Base-by-base conservation (phyloP, 2,797 vertebrate species). In the Pteronotus mesoamericanus region DNA sequence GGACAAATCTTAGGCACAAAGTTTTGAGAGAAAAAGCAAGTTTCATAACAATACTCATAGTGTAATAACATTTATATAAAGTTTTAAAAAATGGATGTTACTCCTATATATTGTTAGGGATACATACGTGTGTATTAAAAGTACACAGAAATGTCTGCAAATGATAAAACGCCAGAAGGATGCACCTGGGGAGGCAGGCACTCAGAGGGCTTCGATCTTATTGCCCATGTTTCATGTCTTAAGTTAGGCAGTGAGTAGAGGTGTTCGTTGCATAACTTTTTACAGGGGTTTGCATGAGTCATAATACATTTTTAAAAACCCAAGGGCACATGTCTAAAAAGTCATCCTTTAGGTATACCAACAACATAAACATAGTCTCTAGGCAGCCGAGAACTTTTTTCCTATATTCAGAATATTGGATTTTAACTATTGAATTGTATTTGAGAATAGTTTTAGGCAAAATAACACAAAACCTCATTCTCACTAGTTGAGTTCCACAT, bases 371-470 rank as follows among this genome's bases (percentile, higher is more conserved):
- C 32, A 46, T 74, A 21, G 51, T 86, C 46, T 79, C n/a, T 59
- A 39, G 18, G 69, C 26, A 94, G 64, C 29, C 32, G 61, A 48
- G n/a, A 86, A 24, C 48, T 64, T 74, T 48, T 53, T 87, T 51
- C 37, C 72, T 64, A 34, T 66, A 93, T 77, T 94, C 75, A 80
- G 53, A 93, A 69, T 86, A 89, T 78, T 95, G 89, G 64, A 78
- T 95, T 97, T 94, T 95, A 95, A 88, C 57, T 89, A 88, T 72
- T 91, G 80, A 89, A 69, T 92, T 82, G 51, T 42, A 90, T 89
- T 90, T 86, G 94, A 94, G 88, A 72, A 95, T 39, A 86, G 34
- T 93, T 95, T 94, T 84, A 95, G 91, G 88, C 74, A 94, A 96
- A 95, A 82, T 34, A 84, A 92, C 92, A 82, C 72, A 91, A 78